Conservation (phyloP, 2,888 invertebrate species). For the Nemapogon koenigi region DNA sequence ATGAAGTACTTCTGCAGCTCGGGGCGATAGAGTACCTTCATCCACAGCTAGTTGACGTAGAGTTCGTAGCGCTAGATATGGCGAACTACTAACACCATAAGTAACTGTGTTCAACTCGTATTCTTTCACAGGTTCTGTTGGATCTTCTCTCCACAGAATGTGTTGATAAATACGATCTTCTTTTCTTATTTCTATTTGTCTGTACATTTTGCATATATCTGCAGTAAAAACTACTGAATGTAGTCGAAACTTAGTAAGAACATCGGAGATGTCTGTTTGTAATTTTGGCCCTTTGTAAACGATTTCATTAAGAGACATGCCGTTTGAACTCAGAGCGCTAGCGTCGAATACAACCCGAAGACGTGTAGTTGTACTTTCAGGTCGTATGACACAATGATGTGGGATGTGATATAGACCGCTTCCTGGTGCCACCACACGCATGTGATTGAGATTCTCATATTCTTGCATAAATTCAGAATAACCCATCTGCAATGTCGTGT, state of each 20-base stretch:
- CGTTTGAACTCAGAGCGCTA: no score
- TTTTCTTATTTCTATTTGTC: constrained; percentile 2
- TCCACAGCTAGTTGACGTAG: constrained; percentile 9
- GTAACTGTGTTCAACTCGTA: constrained; percentile 9
- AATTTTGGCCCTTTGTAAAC: no score
- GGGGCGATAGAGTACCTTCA: neutral
- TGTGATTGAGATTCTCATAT: constrained; percentile 11
- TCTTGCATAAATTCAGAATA: constrained; percentile 10
- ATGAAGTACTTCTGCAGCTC: constrained; percentile 1
- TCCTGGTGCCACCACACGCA: constrained; percentile 4
- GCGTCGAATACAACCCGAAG: constrained; percentile 13
- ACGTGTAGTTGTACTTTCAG: constrained; percentile 6
- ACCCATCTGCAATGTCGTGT: neutral
- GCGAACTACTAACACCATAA: no score
- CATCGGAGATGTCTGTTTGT: no score
- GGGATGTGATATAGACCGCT: constrained; percentile 5
- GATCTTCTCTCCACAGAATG: constrained; percentile 8
- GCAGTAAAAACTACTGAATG: constrained; percentile 3
- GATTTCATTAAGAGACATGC: no score
- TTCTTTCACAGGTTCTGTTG: constrained; percentile 2
- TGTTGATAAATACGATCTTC: constrained; percentile 7
- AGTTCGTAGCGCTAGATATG: constrained; percentile 7
- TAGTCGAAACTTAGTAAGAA: constrained; percentile 10
- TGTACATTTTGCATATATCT: constrained; percentile 10
- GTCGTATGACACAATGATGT: constrained; percentile 11